Conservation (phyloP, 1,140 invertebrate genomes). For the Eriosoma lanigerum region DNA sequence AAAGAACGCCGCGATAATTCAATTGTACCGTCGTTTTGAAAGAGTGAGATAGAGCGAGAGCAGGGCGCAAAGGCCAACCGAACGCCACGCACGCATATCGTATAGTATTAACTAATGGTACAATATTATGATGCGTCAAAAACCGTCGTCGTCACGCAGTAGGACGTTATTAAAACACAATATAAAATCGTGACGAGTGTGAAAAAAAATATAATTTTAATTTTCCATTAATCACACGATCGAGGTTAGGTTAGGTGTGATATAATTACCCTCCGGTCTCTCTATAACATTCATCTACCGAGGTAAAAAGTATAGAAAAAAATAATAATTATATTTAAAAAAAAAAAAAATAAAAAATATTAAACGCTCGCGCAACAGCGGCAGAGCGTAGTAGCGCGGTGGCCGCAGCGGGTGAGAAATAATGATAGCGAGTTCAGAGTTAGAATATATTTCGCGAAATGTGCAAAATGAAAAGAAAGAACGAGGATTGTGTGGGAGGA, state of each 20-base stretch:
- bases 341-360: too few species aligned
- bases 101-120: background rate
- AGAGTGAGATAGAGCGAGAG: background rate
- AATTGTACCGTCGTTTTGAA: background rate
- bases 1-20: background rate
- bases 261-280: background rate
- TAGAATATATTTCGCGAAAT: background rate
- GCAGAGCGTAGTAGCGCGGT: background rate
- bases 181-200: background rate
- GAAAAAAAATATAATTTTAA: background rate
- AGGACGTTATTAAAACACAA: background rate
- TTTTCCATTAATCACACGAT: constrained; percentile 31
- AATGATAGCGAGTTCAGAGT: constrained; percentile 24
- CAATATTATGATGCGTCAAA: background rate
- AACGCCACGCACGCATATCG: background rate
- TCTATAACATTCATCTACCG: background rate
- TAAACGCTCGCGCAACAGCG: background rate
- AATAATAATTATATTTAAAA: background rate
- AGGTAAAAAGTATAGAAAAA: constrained; percentile 15
- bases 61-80: background rate
- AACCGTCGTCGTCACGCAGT: constrained; percentile 2
- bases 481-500: background rate
- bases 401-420: constrained; percentile 5
- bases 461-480: constrained; percentile 19
- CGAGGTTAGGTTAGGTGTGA: background rate